Evolutionary conservation across 2,888 invertebrate genomes (phyloP).

Genomic region (Drosophila cracens): DNA sequence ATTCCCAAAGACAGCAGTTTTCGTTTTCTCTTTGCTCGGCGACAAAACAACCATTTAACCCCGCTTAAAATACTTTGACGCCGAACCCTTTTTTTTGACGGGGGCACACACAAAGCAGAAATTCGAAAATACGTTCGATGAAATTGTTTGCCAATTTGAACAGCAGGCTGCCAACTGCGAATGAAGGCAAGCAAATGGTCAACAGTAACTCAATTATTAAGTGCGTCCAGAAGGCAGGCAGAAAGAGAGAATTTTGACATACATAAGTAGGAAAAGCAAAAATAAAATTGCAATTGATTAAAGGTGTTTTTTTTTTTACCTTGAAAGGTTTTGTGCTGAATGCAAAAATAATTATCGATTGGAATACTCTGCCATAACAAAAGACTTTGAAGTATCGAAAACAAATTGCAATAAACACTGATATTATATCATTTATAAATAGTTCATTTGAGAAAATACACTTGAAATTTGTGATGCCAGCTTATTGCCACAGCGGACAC

Average conservation of each 20-base stretch:
- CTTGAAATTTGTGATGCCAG: not conserved
- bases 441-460: accelerated
- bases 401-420: not conserved
- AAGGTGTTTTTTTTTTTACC: not conserved
- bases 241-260: not conserved
- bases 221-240: slow-evolving; percentile 14
- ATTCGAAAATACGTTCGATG: slow-evolving; percentile 66
- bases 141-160: slow-evolving; percentile 54
- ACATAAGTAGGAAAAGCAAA: not conserved
- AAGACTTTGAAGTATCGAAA: not conserved
- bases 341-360: not conserved
- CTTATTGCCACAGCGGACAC: not conserved
- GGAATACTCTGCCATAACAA: not conserved
- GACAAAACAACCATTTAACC: slow-evolving; percentile 24
- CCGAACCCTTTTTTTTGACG: slow-evolving; percentile 8
- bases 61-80: not conserved
- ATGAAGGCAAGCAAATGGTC: slow-evolving; percentile 45
- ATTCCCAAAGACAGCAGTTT: slow-evolving; percentile 14
- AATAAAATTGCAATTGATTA: not conserved
- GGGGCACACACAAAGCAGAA: slow-evolving; percentile 35
- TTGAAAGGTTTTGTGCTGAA: not conserved
- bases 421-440: not conserved
- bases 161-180: not conserved
- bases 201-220: slow-evolving; percentile 67
- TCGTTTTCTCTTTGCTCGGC: not conserved